These are phyloP conservation scores for Melinaea marsaeus DNA, from an alignment of 2,888 invertebrate genomes.

Conservation along the genomic window DNA sequence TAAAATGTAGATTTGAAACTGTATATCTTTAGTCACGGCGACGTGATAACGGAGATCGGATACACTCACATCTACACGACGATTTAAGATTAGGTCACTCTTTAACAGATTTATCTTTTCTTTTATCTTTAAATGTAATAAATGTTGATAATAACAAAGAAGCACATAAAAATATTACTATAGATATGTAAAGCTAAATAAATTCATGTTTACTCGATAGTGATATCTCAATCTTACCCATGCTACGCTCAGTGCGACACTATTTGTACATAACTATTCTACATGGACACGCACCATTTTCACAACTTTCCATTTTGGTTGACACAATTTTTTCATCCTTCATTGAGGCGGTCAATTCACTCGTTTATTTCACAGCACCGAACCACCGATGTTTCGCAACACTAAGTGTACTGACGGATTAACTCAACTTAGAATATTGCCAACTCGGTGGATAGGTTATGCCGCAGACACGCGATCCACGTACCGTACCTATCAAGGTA, in stretches of 20 bases:
- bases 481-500: slow-evolving; percentile 38
- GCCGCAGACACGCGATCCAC: slow-evolving; percentile 67
- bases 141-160: too few species aligned
- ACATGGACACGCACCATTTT: slow-evolving; percentile 58
- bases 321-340: slow-evolving; percentile 29
- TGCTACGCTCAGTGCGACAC: slow-evolving; percentile 15
- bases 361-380: slow-evolving; percentile 5
- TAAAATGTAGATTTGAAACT: neutral
- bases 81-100: neutral
- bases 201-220: neutral
- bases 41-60: neutral
- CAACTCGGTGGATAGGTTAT: slow-evolving; percentile 68
- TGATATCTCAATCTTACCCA: slow-evolving; percentile 18
- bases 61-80: neutral
- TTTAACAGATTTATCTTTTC: neutral
- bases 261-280: slow-evolving; percentile 19
- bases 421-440: slow-evolving; percentile 58
- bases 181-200: neutral
- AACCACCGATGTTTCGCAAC: slow-evolving; percentile 61
- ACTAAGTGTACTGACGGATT: slow-evolving; percentile 61
- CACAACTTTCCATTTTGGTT: slow-evolving; percentile 57
- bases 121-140: neutral
- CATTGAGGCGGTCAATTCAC: slow-evolving; percentile 9
- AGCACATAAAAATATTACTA: too few species aligned
- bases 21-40: slow-evolving; percentile 1